Evolutionary conservation across 2,797 vertebrate species (phyloP).

Genomic region (Sebastes minor): DNA sequence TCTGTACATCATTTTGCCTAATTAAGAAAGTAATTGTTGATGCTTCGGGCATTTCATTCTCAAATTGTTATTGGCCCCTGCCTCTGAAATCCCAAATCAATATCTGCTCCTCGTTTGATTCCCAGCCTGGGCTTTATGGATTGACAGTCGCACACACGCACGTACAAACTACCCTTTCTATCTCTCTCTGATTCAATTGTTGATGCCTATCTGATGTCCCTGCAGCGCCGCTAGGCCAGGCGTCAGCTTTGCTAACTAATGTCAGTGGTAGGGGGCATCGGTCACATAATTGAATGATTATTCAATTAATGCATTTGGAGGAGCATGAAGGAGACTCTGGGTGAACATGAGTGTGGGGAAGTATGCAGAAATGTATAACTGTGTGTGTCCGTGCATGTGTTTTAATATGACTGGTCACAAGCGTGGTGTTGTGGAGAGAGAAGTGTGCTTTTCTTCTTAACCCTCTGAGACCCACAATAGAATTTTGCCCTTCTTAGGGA

Average conservation of each 20-base stretch:
- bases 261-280: slow-evolving; percentile 22
- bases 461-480: no score
- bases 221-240: slow-evolving; percentile 44
- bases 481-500: no score
- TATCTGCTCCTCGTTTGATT: slow-evolving; percentile 57
- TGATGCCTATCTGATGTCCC: slow-evolving; percentile 57
- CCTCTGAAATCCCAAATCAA: slow-evolving; percentile 68
- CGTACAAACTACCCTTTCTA: neutral
- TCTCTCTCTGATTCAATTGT: slow-evolving; percentile 46
- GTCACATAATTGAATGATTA: slow-evolving; percentile 48
- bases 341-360: neutral
- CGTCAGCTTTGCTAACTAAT: slow-evolving; percentile 41
- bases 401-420: neutral
- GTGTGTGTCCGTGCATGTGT: neutral
- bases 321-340: slow-evolving; percentile 28
- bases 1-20: slow-evolving; percentile 26
- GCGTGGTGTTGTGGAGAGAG: neutral
- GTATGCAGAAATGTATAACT: neutral
- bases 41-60: slow-evolving; percentile 47
- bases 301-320: slow-evolving; percentile 34
- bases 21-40: slow-evolving; percentile 60
- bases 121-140: slow-evolving; percentile 37
- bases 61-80: slow-evolving; percentile 44
- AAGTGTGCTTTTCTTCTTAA: neutral
- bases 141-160: slow-evolving; percentile 14